These are phyloP conservation scores for Archips xylosteana DNA, from an alignment of 2,888 invertebrate genomes.

Conservation along the genomic window DNA sequence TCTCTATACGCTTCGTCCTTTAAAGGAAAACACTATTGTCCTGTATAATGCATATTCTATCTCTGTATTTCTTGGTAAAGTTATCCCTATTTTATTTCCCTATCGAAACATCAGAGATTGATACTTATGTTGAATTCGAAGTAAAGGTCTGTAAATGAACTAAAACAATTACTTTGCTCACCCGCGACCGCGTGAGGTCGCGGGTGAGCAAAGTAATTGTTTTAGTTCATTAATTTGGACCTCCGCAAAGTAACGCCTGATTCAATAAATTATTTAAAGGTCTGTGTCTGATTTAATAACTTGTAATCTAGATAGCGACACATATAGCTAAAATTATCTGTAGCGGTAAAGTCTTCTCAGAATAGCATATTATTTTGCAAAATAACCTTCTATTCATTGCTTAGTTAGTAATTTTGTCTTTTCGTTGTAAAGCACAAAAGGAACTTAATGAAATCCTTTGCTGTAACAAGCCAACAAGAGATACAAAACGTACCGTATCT, in stretches of 20 bases:
- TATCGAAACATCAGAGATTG: too few species aligned
- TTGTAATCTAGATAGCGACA: background rate
- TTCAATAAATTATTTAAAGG: too few species aligned
- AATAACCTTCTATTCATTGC: background rate
- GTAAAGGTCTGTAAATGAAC: too few species aligned
- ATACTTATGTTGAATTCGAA: background rate
- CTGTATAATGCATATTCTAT: background rate
- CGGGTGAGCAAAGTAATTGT: too few species aligned
- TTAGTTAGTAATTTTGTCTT: background rate
- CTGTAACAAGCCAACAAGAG: background rate
- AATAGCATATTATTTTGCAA: background rate
- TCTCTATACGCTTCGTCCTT: background rate
- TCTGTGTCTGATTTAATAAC: too few species aligned
- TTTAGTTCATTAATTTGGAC: too few species aligned
- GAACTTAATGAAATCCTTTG: slow-evolving; percentile 4
- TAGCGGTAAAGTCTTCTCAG: background rate
- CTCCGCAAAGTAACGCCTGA: too few species aligned
- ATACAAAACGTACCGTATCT: background rate
- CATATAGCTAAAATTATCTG: background rate
- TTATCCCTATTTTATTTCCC: background rate
- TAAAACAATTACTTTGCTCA: too few species aligned
- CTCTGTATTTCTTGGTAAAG: background rate
- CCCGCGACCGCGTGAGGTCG: too few species aligned
- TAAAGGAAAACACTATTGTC: background rate
- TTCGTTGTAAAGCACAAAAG: background rate